A percentile compares a stretch with the other conserved stretches of the same genome.
These are phyloP conservation scores for Cichladusa arquata DNA, from an alignment of 2,113 vertebrate species.

Conservation along the genomic window DNA sequence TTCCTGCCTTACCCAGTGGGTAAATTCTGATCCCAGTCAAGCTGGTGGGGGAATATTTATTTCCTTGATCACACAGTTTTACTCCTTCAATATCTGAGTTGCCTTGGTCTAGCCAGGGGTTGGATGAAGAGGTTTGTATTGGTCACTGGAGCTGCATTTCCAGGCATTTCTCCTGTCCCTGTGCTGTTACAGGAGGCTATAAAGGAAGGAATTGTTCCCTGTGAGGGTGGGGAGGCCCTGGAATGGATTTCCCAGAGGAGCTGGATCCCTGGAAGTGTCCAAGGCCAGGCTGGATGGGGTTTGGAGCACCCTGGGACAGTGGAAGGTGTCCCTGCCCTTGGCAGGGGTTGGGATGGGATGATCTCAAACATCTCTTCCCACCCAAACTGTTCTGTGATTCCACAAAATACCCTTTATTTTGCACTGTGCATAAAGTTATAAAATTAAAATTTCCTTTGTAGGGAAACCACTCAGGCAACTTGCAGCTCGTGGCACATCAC, in stretches of 20 bases:
- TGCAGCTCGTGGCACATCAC: accelerated
- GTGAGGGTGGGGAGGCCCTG: neutral
- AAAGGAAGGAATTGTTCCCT: neutral
- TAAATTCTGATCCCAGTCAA: neutral
- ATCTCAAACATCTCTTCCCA: neutral
- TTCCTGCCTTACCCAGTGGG: neutral
- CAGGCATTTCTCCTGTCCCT: neutral
- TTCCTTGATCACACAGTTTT: neutral
- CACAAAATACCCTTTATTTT: neutral
- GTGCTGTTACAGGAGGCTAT: neutral
- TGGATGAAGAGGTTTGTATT: neutral
- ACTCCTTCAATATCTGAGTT: neutral
- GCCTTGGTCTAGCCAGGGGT: neutral
- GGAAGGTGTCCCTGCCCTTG: neutral
- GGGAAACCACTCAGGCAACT: neutral
- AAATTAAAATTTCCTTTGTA: accelerated
- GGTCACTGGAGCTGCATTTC: neutral
- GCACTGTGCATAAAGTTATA: accelerated
- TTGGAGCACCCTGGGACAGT: accelerated
- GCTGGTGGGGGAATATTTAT: neutral
- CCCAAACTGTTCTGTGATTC: neutral
- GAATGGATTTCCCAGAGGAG: neutral
- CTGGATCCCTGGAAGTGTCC: neutral
- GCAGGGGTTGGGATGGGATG: neutral
- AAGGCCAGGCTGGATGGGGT: accelerated